Percentiles rank a stretch among this genome's conserved stretches.
These are phyloP conservation scores for Hyperopisus bebe DNA, from an alignment of 2,113 vertebrate genomes.

Conservation along the genomic window DNA sequence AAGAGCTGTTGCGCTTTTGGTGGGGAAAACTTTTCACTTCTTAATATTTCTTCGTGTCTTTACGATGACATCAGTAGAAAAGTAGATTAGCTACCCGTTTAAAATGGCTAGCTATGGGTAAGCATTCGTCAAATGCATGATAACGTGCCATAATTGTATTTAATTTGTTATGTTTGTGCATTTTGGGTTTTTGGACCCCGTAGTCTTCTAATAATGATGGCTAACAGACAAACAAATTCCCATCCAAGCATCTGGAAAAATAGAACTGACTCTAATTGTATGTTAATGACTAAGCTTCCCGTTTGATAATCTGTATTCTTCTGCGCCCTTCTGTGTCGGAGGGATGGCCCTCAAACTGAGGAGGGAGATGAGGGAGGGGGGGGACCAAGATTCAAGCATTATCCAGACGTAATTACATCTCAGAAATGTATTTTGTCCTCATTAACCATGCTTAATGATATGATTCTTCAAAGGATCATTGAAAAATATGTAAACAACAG, in stretches of 20 bases:
- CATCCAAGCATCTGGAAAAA: constrained; percentile 9
- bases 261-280: constrained; percentile 6
- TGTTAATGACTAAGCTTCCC: constrained; percentile 21
- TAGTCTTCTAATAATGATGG: constrained; percentile 20
- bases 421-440: constrained; percentile 11
- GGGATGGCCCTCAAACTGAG: not conserved
- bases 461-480: constrained; percentile 12
- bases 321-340: not conserved
- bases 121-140: not conserved
- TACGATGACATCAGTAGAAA: not conserved
- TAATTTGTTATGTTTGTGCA: not conserved
- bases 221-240: constrained; percentile 11
- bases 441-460: constrained; percentile 7
- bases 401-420: constrained; percentile 4
- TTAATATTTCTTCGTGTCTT: not conserved
- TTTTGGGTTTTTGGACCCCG: constrained; percentile 12
- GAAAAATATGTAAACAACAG: not conserved
- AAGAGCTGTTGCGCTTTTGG: not conserved
- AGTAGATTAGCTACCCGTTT: not conserved
- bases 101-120: not conserved
- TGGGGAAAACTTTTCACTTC: not conserved
- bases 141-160: constrained; percentile 3
- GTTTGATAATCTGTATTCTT: not conserved
- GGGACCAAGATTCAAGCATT: not conserved
- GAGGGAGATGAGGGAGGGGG: not conserved